A percentile compares a stretch with the other conserved stretches of the same genome.
These are phyloP conservation scores for Tipula helvola DNA, from an alignment of 2,888 invertebrate genomes.

Conservation along the genomic window DNA sequence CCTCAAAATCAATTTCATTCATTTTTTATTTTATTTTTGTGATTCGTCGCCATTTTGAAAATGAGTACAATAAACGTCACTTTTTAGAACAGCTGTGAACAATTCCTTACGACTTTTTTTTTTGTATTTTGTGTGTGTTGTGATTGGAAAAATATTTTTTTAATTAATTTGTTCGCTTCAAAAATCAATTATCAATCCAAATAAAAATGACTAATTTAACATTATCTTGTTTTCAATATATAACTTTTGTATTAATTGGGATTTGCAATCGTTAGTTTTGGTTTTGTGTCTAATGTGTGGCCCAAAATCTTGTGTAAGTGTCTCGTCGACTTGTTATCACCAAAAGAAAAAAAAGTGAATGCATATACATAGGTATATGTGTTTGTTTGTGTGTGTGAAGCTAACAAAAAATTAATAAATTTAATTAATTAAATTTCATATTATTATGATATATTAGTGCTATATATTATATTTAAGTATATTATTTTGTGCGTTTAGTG, in stretches of 20 bases:
- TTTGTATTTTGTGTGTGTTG: background rate
- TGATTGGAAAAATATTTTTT: background rate
- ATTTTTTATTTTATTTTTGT: background rate
- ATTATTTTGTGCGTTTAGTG: background rate
- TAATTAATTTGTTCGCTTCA: background rate
- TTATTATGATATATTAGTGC: background rate
- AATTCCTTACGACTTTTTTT: background rate
- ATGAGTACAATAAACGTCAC: constrained; percentile 8
- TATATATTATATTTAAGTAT: background rate
- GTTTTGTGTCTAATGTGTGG: background rate
- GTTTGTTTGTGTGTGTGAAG: background rate
- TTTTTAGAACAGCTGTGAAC: constrained; percentile 9
- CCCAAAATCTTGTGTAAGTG: background rate
- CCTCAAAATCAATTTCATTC: background rate
- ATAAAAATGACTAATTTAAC: background rate
- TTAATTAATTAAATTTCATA: background rate
- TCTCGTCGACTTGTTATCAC: background rate
- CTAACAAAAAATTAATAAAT: background rate
- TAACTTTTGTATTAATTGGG: constrained; percentile 14
- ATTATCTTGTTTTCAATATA: constrained; percentile 28
- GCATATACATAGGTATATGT: too few relatives aligned
- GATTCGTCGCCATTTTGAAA: background rate
- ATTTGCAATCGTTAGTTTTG: constrained; percentile 14
- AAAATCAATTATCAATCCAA: background rate
- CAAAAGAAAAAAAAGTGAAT: background rate